Percentiles rank a stretch among this genome's conserved stretches.
Evolutionary conservation across 2,797 vertebrate genomes (phyloP).

Genomic region (Melanotaenia pygmaea): DNA sequence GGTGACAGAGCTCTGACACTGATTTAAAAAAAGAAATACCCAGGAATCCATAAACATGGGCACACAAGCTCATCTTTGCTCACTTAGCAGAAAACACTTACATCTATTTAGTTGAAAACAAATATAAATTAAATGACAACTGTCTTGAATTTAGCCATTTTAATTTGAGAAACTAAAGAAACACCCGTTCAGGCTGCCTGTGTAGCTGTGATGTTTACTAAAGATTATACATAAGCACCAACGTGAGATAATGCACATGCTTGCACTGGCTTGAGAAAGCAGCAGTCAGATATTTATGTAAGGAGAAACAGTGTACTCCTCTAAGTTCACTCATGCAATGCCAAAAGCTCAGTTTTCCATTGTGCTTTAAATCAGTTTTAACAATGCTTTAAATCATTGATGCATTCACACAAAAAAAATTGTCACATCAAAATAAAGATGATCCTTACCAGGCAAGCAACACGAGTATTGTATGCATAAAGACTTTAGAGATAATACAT

Average conservation of each 20-base stretch:
- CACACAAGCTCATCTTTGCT: background rate
- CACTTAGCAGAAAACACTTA: background rate
- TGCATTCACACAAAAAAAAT: no score
- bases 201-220: background rate
- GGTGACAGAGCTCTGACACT: constrained; percentile 1
- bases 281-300: background rate
- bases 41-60: constrained; percentile 2
- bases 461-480: background rate
- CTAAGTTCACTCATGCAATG: background rate
- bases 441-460: background rate
- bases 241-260: background rate
- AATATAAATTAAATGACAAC: background rate
- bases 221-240: background rate
- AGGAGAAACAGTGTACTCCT: background rate
- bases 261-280: background rate
- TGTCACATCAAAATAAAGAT: background rate
- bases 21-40: background rate
- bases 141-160: background rate
- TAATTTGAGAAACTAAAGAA: background rate
- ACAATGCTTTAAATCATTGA: no score
- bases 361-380: background rate
- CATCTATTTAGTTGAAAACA: background rate
- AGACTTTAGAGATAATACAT: background rate
- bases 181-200: background rate
- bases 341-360: background rate